Evolutionary conservation across 2,113 vertebrate species (phyloP), one percentile per base, ranked within the genome.

Genomic region (Spermophilus dauricus): DNA sequence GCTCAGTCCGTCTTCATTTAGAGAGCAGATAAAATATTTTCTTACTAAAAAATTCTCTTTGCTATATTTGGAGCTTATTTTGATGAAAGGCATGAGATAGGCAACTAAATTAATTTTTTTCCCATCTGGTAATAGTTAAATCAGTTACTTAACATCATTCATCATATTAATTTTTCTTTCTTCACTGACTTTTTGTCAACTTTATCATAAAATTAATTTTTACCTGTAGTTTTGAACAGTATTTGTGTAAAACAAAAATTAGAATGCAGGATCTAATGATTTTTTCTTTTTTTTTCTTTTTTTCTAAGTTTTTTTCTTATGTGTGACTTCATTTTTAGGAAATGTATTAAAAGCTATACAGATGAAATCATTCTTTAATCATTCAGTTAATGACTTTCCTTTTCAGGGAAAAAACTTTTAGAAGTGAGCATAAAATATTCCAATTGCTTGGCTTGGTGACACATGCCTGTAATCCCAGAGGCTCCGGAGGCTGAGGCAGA

Each of bases 221-320:
- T 94, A 24, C 18, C 2, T 42, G 24, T 77, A 56, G 34, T 90
- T 96, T 75, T 63, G 45, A 4, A 34, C 3, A 87, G 30, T 87
- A 77, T 90, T 97, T 93, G 77, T 94, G 45, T 85, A 70, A 85
- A 89, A 67, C 14, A 96, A 96, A 95, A 90, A n/a, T 88, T 91
- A 53, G 13, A 22, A 91, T 39, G 39, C 4, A 86, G 65, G 53
- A 28, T 90, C 26, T 88, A 96, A 86, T 24, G 53, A 28, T 90
- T 42, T 42, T 39, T 39, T 39, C 4, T 4, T 39, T 39, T 39
- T 39, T 42, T 39, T 39, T 39, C 39, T 39, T 39, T 39, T 39
- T 42, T 42, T 42, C 39, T 48, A 78, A 48, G 24, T 11, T 56
- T 85, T 92, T 63, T 78, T 88, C 69, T 86, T 94, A 7, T 56